Evolutionary conservation across 2,797 vertebrate genomes (phyloP).

Genomic region (Cirrhinus molitorella): DNA sequence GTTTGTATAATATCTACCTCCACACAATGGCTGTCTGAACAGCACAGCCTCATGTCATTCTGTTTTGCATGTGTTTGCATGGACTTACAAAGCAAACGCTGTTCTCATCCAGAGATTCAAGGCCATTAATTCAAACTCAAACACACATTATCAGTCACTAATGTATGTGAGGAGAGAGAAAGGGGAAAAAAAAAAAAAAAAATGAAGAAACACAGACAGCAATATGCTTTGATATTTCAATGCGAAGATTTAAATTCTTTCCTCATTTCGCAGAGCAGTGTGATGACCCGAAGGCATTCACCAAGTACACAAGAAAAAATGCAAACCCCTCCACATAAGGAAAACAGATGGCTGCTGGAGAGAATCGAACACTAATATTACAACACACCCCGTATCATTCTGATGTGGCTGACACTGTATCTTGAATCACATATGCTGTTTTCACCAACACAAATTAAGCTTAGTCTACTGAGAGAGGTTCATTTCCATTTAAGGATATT

Average conservation of each 20-base stretch:
- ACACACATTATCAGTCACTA: constrained; percentile 8
- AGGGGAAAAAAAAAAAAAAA: neutral
- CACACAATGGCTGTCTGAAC: constrained; percentile 30
- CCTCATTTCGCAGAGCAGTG: constrained; percentile 50
- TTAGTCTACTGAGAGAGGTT: constrained; percentile 1
- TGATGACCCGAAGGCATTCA: constrained; percentile 54
- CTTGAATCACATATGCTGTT: constrained; percentile 24
- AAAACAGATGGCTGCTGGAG: constrained; percentile 36
- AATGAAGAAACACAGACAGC: neutral
- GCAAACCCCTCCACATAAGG: constrained; percentile 39
- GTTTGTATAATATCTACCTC: constrained; percentile 11
- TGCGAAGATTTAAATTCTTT: constrained; percentile 39
- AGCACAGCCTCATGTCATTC: neutral
- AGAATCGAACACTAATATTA: constrained; percentile 19
- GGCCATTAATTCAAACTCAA: neutral
- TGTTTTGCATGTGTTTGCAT: constrained; percentile 47
- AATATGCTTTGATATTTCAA: neutral
- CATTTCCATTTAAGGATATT: neutral
- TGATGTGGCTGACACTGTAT: constrained; percentile 2
- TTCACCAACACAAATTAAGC: neutral
- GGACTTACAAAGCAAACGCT: constrained; percentile 15
- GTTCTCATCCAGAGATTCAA: constrained; percentile 23
- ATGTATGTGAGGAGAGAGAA: neutral
- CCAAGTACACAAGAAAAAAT: constrained; percentile 57
- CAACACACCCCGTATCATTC: constrained; percentile 14